Percentiles rank a stretch among this genome's conserved stretches.
These are phyloP conservation scores for Cairina moschata DNA, from an alignment of 2,113 vertebrate species.

Conservation along the genomic window DNA sequence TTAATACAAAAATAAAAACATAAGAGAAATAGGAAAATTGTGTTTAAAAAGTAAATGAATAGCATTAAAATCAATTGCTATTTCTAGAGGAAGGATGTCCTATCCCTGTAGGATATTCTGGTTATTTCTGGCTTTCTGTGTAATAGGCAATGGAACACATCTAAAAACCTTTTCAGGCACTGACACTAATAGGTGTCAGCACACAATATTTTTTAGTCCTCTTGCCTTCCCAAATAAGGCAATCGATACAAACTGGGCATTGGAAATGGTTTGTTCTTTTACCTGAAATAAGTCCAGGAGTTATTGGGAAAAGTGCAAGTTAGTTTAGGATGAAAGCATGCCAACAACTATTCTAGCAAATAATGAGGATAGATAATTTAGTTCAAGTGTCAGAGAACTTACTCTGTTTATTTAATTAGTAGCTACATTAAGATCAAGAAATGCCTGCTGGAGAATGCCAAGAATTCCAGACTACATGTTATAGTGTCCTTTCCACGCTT, in stretches of 20 bases:
- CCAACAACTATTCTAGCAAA: not conserved
- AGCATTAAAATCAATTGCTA: not conserved
- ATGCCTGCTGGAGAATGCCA: not conserved
- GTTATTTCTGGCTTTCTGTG: not conserved
- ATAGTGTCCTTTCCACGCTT: not conserved
- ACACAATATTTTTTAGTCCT: not conserved
- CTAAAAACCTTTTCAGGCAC: not conserved
- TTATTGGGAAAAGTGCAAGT: not conserved
- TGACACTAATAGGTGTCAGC: not conserved
- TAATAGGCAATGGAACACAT: not conserved
- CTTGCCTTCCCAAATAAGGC: not conserved
- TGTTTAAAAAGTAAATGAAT: not conserved
- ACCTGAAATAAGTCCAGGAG: not conserved
- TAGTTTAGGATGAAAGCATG: not conserved
- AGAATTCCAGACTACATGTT: not conserved
- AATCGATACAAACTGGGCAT: not conserved
- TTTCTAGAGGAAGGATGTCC: not conserved
- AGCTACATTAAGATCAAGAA: not conserved
- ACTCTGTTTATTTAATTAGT: not conserved
- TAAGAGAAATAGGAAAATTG: not conserved
- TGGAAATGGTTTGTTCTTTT: not conserved
- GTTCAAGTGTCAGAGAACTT: not conserved
- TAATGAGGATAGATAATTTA: not conserved
- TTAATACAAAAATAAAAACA: not conserved
- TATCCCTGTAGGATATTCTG: accelerated